Evolutionary conservation across 2,113 vertebrate species (phyloP), one percentile per base, ranked within the genome.

Genomic region (Notothenia rossii): DNA sequence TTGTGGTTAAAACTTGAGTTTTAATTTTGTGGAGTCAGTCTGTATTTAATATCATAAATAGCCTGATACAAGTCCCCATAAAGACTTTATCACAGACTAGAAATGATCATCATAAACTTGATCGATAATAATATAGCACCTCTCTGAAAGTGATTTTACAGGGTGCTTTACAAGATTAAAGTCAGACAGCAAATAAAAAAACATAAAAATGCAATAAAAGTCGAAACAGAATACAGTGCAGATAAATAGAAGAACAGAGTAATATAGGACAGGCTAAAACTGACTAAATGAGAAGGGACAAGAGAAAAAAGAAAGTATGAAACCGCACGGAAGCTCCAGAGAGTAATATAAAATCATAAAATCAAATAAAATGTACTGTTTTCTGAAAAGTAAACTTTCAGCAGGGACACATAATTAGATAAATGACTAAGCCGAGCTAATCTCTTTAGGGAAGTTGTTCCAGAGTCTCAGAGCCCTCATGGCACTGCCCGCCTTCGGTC

Each of bases 161-260:
- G 48, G 60, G 22, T 75, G 40, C 66, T 80, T 72, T 55, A 72
- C 58, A 5, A 59, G 78, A 77, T 64, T 81, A 77, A 69, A 85
- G 51, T 62, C 64, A 36, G 22, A 40, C 60, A 58, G 54, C 60
- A 5, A 60, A 72, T 66, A 53, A 74, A 73, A 78, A 70, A 36
- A 69, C 45, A 75, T 46, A 62, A 75, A 74, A 70, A 65, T 59
- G 60, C n/a, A 69, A 59, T 46, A 59, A 43, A 65, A 60, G 17
- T 55, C 33, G 3, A 18, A 61, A 81, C 7, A 51, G 49, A 59
- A 60, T 50, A 49, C n/a, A 25, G 22, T 15, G 10, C 14, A 53
- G 58, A 60, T 2, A 12, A 53, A 51, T 13, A 71, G 62, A 40
- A 48, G 55, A n/a, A 14, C 25, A 72, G 20, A 20, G 48, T 7